Evolutionary conservation across 2,797 vertebrate genomes (phyloP).

Genomic region (Sebastes aleutianus): DNA sequence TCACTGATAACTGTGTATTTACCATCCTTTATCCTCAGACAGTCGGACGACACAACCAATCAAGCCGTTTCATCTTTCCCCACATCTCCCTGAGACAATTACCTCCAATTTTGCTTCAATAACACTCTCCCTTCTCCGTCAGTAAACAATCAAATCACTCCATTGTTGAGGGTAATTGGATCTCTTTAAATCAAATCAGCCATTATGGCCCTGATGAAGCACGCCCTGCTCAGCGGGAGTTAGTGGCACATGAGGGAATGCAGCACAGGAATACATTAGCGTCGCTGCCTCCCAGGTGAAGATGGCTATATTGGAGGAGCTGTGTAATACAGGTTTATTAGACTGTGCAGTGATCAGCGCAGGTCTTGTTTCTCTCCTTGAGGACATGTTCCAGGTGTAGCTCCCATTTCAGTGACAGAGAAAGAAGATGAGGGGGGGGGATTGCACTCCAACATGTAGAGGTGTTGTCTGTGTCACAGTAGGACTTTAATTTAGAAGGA

Average conservation of each 20-base stretch:
- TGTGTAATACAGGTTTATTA: conserved; percentile 76
- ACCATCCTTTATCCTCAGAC: conserved; percentile 54
- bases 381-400: conserved; percentile 64
- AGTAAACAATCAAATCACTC: conserved; percentile 80
- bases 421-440: conserved; percentile 14
- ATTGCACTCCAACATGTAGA: conserved; percentile 12
- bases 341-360: conserved; percentile 61
- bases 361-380: conserved; percentile 57
- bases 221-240: conserved; percentile 53
- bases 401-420: conserved; percentile 47
- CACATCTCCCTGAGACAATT: conserved; percentile 77
- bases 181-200: conserved; percentile 81
- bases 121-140: conserved; percentile 71
- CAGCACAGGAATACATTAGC: conserved; percentile 65
- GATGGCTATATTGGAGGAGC: conserved; percentile 59
- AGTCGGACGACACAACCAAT: conserved; percentile 57
- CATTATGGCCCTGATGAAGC: conserved; percentile 75
- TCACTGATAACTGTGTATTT: conserved; percentile 48
- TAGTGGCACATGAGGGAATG: conserved; percentile 66
- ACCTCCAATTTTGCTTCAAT: conserved; percentile 76
- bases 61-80: conserved; percentile 61
- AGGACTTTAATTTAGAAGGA: conserved; percentile 14
- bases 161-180: conserved; percentile 78
- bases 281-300: conserved; percentile 66
- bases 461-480: conserved; percentile 10